Evolutionary conservation across 2,113 vertebrate species (phyloP).

Genomic region (human (Homo sapiens)): DNA sequence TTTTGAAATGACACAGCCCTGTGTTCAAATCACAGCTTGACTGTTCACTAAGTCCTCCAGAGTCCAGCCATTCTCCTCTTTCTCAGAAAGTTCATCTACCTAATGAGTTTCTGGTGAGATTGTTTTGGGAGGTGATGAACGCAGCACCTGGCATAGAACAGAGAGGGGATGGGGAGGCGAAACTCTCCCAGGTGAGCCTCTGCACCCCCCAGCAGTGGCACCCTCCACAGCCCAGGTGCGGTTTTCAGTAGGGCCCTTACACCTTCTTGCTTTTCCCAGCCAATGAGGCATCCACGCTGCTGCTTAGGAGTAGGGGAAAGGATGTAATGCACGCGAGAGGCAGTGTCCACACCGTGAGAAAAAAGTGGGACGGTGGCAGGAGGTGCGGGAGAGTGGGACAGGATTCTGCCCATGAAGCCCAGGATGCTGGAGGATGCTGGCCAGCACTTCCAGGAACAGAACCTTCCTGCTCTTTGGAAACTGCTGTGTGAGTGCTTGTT

Average conservation of each 20-base stretch:
- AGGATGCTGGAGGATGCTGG: neutral
- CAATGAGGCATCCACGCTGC: fast-evolving
- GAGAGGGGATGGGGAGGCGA: fast-evolving
- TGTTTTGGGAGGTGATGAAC: neutral
- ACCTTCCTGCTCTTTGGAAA: fast-evolving
- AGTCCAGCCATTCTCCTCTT: neutral
- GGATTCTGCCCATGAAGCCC: fast-evolving
- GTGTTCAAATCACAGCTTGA: neutral
- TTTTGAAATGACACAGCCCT: neutral
- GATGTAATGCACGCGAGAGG: fast-evolving
- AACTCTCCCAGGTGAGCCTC: fast-evolving
- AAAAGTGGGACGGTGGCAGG: fast-evolving
- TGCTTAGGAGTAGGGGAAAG: neutral
- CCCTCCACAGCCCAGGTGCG: no score
- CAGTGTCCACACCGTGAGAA: no score
- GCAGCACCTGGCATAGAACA: neutral
- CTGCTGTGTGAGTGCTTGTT: neutral
- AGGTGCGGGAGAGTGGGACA: neutral
- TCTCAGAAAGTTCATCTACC: neutral
- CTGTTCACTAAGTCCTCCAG: neutral
- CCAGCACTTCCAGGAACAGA: neutral
- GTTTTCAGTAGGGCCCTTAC: fast-evolving
- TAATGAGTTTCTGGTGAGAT: neutral
- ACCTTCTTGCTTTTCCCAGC: neutral
- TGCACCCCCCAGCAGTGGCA: neutral